Conservation (phyloP, 1,140 invertebrate genomes). For the Laupala kohalensis region DNA sequence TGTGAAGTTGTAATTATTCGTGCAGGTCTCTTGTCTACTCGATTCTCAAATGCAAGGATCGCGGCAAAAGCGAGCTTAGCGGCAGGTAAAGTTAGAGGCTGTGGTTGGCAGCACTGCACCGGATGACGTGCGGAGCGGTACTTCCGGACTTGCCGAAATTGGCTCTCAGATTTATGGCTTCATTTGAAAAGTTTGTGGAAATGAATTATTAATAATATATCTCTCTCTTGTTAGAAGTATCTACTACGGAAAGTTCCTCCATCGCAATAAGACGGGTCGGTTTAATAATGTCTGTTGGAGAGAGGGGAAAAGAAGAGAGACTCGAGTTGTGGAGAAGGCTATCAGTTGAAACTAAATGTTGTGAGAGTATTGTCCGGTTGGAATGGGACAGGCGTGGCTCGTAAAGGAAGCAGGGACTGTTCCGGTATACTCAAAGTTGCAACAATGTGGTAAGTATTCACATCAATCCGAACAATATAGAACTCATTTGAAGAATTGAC, state of each 20-base stretch:
- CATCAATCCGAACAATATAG: too few relatives aligned
- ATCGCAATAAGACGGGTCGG: background rate
- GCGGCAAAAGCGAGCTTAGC: background rate
- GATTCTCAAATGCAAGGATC: background rate
- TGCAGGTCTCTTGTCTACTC: background rate
- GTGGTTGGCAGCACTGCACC: background rate
- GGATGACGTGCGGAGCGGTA: background rate
- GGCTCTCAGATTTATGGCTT: background rate
- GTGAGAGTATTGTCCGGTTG: background rate
- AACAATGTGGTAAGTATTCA: too few relatives aligned
- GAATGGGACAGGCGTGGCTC: too few relatives aligned
- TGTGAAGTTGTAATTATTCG: background rate
- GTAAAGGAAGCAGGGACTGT: too few relatives aligned
- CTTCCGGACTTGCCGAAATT: background rate
- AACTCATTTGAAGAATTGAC: too few relatives aligned
- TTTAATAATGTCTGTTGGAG: background rate
- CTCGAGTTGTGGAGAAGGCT: background rate
- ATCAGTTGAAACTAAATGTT: background rate
- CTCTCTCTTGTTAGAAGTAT: background rate
- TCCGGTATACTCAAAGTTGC: too few relatives aligned
- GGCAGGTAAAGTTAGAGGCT: background rate
- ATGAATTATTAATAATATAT: background rate
- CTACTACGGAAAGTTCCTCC: background rate
- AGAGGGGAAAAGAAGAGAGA: background rate
- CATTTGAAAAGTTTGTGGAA: background rate